A percentile compares a stretch with the other conserved stretches of the same genome.
phyloP scores from a whole-genome alignment of 2,113 vertebrate species.

The Pygoscelis adeliae region DNA sequence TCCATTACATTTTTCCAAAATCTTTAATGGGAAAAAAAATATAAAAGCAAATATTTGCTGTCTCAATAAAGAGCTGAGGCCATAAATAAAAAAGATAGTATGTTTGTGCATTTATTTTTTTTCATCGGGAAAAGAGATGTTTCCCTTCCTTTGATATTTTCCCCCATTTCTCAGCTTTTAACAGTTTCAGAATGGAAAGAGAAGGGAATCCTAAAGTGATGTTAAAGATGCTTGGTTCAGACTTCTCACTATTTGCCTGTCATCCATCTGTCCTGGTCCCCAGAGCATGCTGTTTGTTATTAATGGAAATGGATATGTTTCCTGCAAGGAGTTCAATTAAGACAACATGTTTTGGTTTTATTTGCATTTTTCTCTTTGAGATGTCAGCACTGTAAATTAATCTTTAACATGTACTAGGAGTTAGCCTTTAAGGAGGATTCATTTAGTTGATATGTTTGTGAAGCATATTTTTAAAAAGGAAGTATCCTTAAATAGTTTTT shows the following conservation, averaged over 20 bases:
- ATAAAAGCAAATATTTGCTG: background rate
- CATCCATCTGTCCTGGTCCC: background rate
- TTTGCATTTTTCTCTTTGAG: slow-evolving; percentile 7
- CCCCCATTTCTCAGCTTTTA: background rate
- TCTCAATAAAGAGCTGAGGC: background rate
- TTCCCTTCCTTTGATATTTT: background rate
- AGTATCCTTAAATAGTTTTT: background rate
- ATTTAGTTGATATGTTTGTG: background rate
- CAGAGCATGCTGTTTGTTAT: background rate
- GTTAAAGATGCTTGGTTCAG: background rate
- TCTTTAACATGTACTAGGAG: background rate
- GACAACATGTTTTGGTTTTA: background rate
- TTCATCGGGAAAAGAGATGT: background rate
- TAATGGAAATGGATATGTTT: background rate
- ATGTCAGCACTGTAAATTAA: background rate
- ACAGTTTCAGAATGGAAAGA: background rate
- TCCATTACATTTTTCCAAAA: background rate
- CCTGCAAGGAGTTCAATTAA: background rate
- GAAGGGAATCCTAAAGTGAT: background rate
- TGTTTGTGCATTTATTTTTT: background rate
- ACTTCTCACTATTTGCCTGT: background rate
- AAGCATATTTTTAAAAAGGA: background rate
- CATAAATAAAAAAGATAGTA: background rate
- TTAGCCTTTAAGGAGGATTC: background rate
- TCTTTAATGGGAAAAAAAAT: background rate